Evolutionary conservation across 2,888 invertebrate genomes (phyloP).

Genomic region (Charanyca ferruginea): DNA sequence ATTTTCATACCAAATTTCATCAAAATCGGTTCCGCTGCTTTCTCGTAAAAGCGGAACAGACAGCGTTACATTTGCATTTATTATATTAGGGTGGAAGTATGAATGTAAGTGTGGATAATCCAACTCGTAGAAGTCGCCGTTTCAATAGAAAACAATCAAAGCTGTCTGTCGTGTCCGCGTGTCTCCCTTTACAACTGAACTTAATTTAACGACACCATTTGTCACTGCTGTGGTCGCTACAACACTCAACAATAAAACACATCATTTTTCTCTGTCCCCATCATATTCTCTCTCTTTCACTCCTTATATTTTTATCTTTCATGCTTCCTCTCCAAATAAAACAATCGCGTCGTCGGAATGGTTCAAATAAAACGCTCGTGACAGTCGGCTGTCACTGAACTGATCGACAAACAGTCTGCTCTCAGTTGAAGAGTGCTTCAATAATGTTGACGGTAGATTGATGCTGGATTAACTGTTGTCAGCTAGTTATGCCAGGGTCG

Average conservation of each 20-base stretch:
- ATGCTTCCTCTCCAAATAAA: conserved; percentile 7
- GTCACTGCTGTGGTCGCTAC: no score
- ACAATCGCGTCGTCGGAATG: background rate
- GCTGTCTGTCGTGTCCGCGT: no score
- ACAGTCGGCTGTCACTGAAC: conserved; percentile 7
- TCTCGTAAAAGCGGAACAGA: no score
- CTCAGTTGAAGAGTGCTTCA: conserved; percentile 19
- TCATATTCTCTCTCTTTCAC: background rate
- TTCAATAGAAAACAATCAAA: background rate
- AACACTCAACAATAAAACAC: background rate
- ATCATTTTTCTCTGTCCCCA: background rate
- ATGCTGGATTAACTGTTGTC: background rate
- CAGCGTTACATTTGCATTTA: no score
- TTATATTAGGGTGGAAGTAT: no score
- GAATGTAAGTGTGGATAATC: no score
- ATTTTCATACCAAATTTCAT: no score
- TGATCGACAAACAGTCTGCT: conserved; percentile 18
- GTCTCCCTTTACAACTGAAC: background rate
- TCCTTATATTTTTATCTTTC: background rate
- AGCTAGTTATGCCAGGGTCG: background rate
- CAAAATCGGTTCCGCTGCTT: no score
- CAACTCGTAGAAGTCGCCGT: background rate
- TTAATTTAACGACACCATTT: no score
- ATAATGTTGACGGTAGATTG: background rate
- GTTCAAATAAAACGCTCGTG: conserved; percentile 6